Evolutionary conservation across 2,113 vertebrate species (phyloP).

Genomic region (Labeo catla): DNA sequence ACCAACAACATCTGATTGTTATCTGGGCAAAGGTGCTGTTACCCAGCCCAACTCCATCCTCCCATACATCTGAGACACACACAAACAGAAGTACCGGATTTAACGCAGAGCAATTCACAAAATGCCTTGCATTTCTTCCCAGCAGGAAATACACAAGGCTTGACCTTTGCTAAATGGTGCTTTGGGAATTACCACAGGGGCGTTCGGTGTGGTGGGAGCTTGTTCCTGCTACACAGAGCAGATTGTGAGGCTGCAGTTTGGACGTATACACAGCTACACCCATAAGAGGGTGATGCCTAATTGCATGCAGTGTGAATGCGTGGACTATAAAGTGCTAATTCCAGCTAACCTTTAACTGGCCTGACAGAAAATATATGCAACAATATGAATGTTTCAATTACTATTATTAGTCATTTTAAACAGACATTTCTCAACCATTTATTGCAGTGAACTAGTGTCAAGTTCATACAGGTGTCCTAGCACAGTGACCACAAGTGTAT

Average conservation of each 20-base stretch:
- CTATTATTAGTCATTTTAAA: too few relatives aligned
- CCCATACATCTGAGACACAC: background rate
- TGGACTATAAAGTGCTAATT: background rate
- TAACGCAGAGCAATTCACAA: background rate
- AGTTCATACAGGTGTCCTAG: too few relatives aligned
- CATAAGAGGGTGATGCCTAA: background rate
- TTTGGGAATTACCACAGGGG: background rate
- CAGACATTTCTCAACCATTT: background rate
- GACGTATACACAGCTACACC: background rate
- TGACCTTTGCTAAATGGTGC: background rate
- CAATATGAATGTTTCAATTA: too few relatives aligned
- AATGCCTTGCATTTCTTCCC: background rate
- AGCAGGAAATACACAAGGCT: background rate
- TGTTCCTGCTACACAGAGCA: background rate
- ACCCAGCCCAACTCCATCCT: background rate
- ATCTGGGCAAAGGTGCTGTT: slow-evolving; percentile 3
- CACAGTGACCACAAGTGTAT: too few relatives aligned
- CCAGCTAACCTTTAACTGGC: background rate
- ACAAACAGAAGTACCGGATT: background rate
- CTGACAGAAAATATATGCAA: background rate
- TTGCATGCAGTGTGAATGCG: too few relatives aligned
- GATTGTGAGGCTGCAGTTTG: background rate
- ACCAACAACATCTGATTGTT: background rate
- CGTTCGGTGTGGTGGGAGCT: too few relatives aligned
- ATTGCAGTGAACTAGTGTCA: background rate